These are phyloP conservation scores for Toxotes chatareus DNA, from an alignment of 2,113 vertebrate genomes.

Conservation along the genomic window DNA sequence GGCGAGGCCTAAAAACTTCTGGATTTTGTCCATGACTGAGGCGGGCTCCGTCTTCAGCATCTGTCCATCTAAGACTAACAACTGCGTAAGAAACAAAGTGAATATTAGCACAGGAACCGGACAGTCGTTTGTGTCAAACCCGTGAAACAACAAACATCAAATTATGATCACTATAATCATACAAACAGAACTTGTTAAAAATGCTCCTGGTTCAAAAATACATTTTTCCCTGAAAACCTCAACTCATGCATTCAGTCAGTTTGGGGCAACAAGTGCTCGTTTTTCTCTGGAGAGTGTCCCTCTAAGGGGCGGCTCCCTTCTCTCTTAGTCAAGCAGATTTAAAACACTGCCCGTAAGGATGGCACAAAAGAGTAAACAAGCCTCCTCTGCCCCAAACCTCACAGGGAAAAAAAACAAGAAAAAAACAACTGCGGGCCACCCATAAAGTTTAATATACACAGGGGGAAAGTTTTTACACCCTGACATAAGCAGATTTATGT, in stretches of 20 bases:
- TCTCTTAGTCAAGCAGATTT: slow-evolving; percentile 25
- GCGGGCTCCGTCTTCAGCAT: slow-evolving; percentile 94
- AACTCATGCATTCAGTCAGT: neutral
- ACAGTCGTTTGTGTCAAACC: neutral
- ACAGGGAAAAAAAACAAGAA: no score
- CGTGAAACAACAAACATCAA: neutral
- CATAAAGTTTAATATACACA: slow-evolving; percentile 17
- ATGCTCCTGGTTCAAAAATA: neutral
- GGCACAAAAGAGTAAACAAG: slow-evolving; percentile 17
- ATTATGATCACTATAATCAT: neutral
- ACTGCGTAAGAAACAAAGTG: slow-evolving; percentile 75
- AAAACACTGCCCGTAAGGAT: slow-evolving; percentile 14
- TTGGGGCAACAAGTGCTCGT: neutral
- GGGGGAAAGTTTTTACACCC: neutral
- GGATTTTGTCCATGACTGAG: slow-evolving; percentile 95
- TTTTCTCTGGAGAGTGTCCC: slow-evolving; percentile 7
- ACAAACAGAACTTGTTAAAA: no score
- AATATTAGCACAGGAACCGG: slow-evolving; percentile 2
- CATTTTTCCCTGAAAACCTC: neutral
- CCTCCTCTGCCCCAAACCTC: neutral
- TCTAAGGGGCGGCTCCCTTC: slow-evolving; percentile 4
- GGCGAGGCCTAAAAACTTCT: slow-evolving; percentile 91
- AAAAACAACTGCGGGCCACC: neutral
- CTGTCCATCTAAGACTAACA: slow-evolving; percentile 96
- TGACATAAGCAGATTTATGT: neutral